Percentiles rank a stretch among this genome's conserved stretches.
Evolutionary conservation across 2,113 vertebrate species (phyloP).

Genomic region (Tenebrosternarchus preto): DNA sequence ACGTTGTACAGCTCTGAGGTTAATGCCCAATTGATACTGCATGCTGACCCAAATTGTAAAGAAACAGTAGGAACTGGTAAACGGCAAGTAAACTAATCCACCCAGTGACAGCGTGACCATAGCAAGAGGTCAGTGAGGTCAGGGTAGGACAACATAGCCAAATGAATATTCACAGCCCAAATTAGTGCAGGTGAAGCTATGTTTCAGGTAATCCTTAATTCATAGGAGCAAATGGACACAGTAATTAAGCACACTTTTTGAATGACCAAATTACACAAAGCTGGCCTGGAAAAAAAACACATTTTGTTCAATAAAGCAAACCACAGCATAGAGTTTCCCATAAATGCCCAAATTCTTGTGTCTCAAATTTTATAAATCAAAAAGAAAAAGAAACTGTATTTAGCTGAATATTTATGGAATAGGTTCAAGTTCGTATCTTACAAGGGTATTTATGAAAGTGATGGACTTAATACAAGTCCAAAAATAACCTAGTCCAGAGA

Average conservation of each 20-base stretch:
- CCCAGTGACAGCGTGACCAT: neutral
- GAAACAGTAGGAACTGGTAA: neutral
- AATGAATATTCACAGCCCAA: slow-evolving; percentile 58
- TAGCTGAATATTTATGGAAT: no score
- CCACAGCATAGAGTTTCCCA: no score
- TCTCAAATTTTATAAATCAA: no score
- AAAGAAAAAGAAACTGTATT: no score
- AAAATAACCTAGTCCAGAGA: neutral
- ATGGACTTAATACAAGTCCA: no score
- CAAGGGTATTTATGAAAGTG: no score
- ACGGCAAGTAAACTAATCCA: slow-evolving; percentile 5
- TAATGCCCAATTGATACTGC: no score
- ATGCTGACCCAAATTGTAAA: no score
- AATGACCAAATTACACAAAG: neutral
- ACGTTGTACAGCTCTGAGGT: no score
- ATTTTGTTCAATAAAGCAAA: no score
- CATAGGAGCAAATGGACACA: slow-evolving; percentile 57
- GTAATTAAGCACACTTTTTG: neutral
- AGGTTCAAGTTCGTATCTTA: no score
- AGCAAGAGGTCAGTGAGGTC: slow-evolving; percentile 14
- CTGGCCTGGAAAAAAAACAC: neutral
- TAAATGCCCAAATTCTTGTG: no score
- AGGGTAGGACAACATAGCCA: slow-evolving; percentile 42
- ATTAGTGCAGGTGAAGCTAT: slow-evolving; percentile 54
- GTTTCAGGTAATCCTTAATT: slow-evolving; percentile 60